A percentile compares a stretch with the other conserved stretches of the same genome.
These are phyloP conservation scores for Planococcus citri DNA, from an alignment of 1,140 invertebrate species.

Conservation along the genomic window DNA sequence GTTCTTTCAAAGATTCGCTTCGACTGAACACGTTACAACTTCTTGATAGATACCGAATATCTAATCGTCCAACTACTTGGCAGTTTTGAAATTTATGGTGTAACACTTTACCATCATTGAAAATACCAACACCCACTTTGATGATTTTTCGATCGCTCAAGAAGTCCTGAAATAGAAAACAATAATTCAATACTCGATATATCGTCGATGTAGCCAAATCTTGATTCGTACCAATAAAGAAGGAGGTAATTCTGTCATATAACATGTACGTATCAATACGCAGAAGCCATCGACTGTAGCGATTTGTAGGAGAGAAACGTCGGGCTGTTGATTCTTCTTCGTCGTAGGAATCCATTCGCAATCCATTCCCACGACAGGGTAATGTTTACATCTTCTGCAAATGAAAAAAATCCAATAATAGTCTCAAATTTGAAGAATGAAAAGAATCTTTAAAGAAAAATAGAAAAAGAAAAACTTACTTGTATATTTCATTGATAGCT, in stretches of 20 bases:
- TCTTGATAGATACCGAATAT: conserved; percentile 2
- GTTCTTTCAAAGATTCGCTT: not conserved
- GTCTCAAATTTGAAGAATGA: not conserved
- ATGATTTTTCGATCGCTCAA: not conserved
- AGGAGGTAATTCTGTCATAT: not conserved
- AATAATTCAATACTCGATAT: not conserved
- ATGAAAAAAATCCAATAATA: not conserved
- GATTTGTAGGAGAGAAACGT: not conserved
- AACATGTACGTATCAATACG: not conserved
- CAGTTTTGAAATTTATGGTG: not conserved
- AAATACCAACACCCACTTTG: conserved; percentile 7
- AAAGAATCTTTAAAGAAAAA: not conserved
- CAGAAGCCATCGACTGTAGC: not conserved
- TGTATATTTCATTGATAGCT: not conserved
- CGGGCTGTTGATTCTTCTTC: conserved; percentile 7
- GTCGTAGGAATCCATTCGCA: not conserved
- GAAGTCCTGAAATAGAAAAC: not conserved
- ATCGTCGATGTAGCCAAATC: not conserved
- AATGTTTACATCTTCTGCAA: not conserved
- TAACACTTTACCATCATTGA: not conserved
- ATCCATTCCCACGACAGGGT: conserved; percentile 6
- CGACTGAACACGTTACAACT: not conserved
- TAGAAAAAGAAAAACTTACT: not conserved
- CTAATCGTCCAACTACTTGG: not conserved
- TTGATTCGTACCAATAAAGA: not conserved